A percentile compares a stretch with the other conserved stretches of the same genome.
phyloP scores from a whole-genome alignment of 2,888 invertebrate species.

The Geophilus truncorum region DNA sequence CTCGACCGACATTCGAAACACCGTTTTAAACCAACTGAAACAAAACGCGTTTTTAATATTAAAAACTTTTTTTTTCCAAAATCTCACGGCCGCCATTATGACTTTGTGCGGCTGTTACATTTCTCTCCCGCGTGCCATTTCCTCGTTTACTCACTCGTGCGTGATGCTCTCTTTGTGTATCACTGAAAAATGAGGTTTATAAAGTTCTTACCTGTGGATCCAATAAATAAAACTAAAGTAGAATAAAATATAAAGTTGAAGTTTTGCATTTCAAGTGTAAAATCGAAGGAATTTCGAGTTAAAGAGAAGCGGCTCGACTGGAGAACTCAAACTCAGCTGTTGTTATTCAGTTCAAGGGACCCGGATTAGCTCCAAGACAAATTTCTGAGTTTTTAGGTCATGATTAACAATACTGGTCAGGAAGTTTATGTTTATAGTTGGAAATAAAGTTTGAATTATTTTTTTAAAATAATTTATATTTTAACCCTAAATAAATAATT shows the following conservation, averaged over 20 bases:
- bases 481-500: too few relatives aligned
- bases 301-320: not conserved
- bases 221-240: not conserved
- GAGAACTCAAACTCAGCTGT: not conserved
- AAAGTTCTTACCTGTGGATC: not conserved
- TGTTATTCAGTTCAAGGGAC: not conserved
- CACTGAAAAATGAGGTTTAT: too few relatives aligned
- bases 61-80: not conserved
- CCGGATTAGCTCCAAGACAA: not conserved
- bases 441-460: too few relatives aligned
- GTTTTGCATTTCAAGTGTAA: not conserved
- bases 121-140: not conserved
- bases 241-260: not conserved
- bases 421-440: too few relatives aligned
- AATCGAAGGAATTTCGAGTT: not conserved
- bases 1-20: slow-evolving; percentile 81
- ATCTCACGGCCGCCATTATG: not conserved
- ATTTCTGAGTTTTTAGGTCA: not conserved
- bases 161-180: not conserved
- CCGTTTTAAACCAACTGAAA: slow-evolving; percentile 56
- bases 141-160: not conserved
- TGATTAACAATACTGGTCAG: not conserved
- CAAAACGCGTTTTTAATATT: not conserved
- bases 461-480: too few relatives aligned
- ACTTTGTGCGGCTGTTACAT: not conserved